Conservation (phyloP, 2,797 vertebrate species). For the Dromococcyx pavoninus region DNA sequence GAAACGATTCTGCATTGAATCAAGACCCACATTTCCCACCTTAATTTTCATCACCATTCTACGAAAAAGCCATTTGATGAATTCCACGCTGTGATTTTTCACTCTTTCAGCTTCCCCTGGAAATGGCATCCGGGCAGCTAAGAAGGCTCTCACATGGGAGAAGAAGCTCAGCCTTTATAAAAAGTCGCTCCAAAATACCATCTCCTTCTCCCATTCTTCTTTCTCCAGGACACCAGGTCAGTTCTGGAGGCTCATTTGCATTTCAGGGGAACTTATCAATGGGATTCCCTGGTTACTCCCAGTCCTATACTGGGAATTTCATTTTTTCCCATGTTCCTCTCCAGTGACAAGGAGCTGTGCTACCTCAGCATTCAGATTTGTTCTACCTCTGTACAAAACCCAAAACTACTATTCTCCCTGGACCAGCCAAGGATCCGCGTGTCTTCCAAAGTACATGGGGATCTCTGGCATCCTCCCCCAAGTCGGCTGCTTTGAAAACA, state of each 20-base stretch:
- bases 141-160: not conserved
- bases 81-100: fast-evolving
- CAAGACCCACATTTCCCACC: fast-evolving
- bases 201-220: not conserved
- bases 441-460: not conserved
- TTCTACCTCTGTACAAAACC: constrained; percentile 29
- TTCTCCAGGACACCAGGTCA: not conserved
- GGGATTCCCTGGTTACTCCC: not conserved
- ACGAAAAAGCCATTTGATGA: fast-evolving
- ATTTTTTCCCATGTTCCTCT: fast-evolving
- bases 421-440: not conserved
- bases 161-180: not conserved
- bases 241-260: not conserved
- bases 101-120: not conserved
- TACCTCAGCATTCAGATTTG: not conserved
- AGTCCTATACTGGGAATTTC: not conserved
- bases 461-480: not conserved
- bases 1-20: fast-evolving
- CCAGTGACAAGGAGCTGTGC: not conserved
- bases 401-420: not conserved
- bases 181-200: not conserved
- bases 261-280: fast-evolving
- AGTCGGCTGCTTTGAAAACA: not conserved
- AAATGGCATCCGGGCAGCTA: fast-evolving
- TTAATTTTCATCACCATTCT: fast-evolving